Base-by-base conservation (phyloP, 2,113 vertebrate species). In the Phycodurus eques region DNA sequence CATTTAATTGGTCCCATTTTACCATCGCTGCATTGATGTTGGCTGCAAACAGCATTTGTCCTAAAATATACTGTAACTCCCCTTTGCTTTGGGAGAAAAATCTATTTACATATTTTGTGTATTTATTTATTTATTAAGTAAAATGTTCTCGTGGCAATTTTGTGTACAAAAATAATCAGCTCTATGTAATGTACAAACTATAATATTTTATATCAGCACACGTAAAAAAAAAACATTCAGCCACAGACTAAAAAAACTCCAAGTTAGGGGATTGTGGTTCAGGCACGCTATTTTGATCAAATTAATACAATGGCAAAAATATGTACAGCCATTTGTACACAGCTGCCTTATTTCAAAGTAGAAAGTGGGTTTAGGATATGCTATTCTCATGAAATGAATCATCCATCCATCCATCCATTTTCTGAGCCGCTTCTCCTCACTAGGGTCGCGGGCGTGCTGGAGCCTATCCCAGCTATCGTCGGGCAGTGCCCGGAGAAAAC, bases 1-100 rank as follows among this genome's bases (percentile, higher is more conserved):
- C 51, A 62, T 44, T 15, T 64, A 46, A 78, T 65, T 33, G 39
- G 46, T 67, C 70, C 19, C 39, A 62, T 13, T 64, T 73, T 68
- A 31, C 61, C 57, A 76, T 63, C 22, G 14, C 4, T 3, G 56
- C 44, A 17, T 54, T 12, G 27, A 51, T 11, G 62, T 73, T 49
- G 53, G 42, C 46, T 78, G 20, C 64, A 80, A 74, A 46, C 47
- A 60, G 51, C 20, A 19, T 74, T n/a, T 65, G 35, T 75, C 43
- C 31, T 73, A 63, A 71, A 80, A 56, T n/a, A 67, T 66, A 39
- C 6, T 39, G 4, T 39, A 44, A 70, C 53, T 19, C 19, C 1
- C 19, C 49, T 20, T 7, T 54, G 8, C 19, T 54, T 20, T 54
- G 19, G 17, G 53, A 20, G 53, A 4, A n/a, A 54, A 54, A 54